A percentile compares a stretch with the other conserved stretches of the same genome.
These are phyloP conservation scores for Melikaiella ostensackeni DNA, from an alignment of 2,888 invertebrate genomes.

Conservation along the genomic window DNA sequence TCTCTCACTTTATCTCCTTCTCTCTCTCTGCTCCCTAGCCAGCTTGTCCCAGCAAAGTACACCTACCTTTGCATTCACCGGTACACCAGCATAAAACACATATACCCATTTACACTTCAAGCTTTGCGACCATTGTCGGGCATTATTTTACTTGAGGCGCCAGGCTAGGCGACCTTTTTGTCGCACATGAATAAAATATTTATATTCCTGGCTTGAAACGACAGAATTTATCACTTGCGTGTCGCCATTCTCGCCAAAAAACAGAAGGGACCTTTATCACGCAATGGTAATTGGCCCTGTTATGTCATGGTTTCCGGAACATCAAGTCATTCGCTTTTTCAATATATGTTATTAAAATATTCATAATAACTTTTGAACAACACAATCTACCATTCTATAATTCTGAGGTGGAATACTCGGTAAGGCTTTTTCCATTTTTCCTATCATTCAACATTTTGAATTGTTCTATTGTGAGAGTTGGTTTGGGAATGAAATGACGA, in stretches of 20 bases:
- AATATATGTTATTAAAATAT: no score
- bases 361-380: no score
- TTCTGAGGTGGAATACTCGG: no score
- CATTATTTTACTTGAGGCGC: slow-evolving; percentile 60
- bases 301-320: neutral
- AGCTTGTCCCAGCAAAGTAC: slow-evolving; percentile 21
- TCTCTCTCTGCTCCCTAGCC: slow-evolving; percentile 2
- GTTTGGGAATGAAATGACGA: slow-evolving; percentile 45
- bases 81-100: slow-evolving; percentile 19
- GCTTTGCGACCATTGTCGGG: slow-evolving; percentile 42
- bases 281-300: neutral
- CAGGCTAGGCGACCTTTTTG: slow-evolving; percentile 43
- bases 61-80: slow-evolving; percentile 20
- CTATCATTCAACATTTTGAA: neutral
- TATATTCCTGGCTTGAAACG: slow-evolving; percentile 21
- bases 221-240: neutral
- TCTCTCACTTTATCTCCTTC: neutral
- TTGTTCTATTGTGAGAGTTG: slow-evolving; percentile 22
- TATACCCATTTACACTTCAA: slow-evolving; percentile 22
- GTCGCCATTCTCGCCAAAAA: neutral
- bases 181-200: slow-evolving; percentile 36
- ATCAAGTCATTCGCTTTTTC: no score
- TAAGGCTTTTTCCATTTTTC: no score
- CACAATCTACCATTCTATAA: no score
- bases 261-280: neutral